A percentile compares a stretch with the other conserved stretches of the same genome.
These are phyloP conservation scores for Drosophila sordidula DNA, from an alignment of 2,888 invertebrate species.

Conservation along the genomic window DNA sequence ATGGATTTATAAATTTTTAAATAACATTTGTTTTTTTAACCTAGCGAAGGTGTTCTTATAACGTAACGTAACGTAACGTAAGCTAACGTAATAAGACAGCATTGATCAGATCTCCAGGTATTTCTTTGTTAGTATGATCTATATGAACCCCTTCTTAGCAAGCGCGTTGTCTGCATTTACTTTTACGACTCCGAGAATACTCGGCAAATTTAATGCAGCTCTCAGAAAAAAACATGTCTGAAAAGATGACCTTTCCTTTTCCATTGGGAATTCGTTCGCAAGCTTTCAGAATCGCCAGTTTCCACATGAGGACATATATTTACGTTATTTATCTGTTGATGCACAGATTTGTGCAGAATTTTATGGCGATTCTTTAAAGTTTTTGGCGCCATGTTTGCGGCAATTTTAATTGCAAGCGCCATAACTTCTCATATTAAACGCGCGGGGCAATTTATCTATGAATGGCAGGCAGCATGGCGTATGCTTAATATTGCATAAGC, in stretches of 20 bases:
- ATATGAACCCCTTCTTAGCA: not conserved
- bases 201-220: not conserved
- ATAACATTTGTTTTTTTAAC: too few species aligned
- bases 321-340: constrained; percentile 12
- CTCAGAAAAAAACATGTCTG: not conserved
- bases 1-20: too few species aligned
- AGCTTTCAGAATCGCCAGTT: not conserved
- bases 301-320: constrained; percentile 2
- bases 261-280: not conserved
- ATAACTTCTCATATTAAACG: constrained; percentile 75
- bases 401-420: constrained; percentile 57
- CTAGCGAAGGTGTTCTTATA: too few species aligned
- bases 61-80: too few species aligned
- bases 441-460: constrained; percentile 71
- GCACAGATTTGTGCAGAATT: constrained; percentile 10
- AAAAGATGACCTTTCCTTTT: not conserved
- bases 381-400: constrained; percentile 17
- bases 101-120: not conserved
- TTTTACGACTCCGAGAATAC: not conserved
- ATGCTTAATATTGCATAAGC: constrained; percentile 74
- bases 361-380: constrained; percentile 20
- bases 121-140: not conserved
- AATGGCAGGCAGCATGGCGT: constrained; percentile 66
- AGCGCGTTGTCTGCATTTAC: not conserved
- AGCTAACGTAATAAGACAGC: too few species aligned